Conservation (phyloP, 2,113 vertebrate genomes). For the Galeopterus variegatus region DNA sequence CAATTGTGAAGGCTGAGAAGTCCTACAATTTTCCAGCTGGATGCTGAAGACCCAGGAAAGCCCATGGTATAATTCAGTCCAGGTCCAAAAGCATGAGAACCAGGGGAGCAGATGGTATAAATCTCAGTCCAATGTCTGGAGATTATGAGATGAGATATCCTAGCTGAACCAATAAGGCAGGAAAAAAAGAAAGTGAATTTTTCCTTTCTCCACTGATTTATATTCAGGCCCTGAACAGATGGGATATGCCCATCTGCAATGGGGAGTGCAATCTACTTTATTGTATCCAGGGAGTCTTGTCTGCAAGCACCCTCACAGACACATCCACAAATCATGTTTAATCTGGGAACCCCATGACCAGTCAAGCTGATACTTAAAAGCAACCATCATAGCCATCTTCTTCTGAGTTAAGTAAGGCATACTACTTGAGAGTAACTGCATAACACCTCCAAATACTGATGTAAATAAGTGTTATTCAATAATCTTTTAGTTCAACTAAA, state of each 20-base stretch:
- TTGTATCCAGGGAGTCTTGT: background rate
- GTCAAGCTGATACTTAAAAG: background rate
- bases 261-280: background rate
- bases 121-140: background rate
- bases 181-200: background rate
- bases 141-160: background rate
- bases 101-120: too few relatives aligned
- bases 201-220: background rate
- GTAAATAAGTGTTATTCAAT: background rate
- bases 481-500: background rate
- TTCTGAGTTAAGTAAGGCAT: background rate
- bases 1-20: background rate
- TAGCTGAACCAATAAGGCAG: background rate
- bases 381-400: background rate
- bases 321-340: background rate
- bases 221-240: background rate
- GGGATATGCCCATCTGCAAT: background rate
- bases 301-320: background rate
- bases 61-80: background rate
- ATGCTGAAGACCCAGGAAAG: background rate
- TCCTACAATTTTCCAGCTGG: background rate
- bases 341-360: background rate
- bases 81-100: background rate
- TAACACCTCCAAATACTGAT: background rate
- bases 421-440: background rate